Percentiles rank a stretch among this genome's conserved stretches.
phyloP scores from a whole-genome alignment of 1,140 invertebrate species.

The Teleopsis dalmanni region DNA sequence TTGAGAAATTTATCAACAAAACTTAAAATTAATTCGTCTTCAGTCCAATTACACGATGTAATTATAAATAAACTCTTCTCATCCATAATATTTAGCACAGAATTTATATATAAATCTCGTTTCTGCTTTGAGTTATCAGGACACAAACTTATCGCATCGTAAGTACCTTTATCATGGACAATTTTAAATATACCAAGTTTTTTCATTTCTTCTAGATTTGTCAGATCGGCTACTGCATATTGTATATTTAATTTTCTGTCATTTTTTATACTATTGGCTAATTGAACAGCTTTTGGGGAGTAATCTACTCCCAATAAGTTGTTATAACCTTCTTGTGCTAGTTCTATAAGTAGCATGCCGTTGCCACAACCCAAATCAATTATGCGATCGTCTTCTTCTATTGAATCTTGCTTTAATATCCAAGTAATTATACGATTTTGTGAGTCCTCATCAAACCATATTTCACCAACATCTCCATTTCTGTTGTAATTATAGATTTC shows the following conservation, averaged over 20 bases:
- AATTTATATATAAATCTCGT: conserved; percentile 60
- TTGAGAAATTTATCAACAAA: conserved; percentile 61
- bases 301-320: conserved; percentile 80
- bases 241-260: conserved; percentile 50
- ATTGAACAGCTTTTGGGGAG: conserved; percentile 64
- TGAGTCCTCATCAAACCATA: conserved; percentile 87
- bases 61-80: conserved; percentile 64
- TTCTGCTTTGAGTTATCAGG: conserved; percentile 58
- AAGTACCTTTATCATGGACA: conserved; percentile 86
- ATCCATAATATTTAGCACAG: conserved; percentile 54
- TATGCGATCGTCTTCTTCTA: conserved; percentile 48
- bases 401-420: conserved; percentile 46
- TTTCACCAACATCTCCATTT: conserved; percentile 81
- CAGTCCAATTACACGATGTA: conserved; percentile 93
- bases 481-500: conserved; percentile 78
- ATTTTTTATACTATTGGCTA: conserved; percentile 60
- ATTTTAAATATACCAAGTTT: conserved; percentile 52
- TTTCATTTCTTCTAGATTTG: conserved; percentile 13
- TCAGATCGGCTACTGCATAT: conserved; percentile 47
- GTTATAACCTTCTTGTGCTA: conserved; percentile 65
- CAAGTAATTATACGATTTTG: conserved; percentile 66
- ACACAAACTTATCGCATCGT: conserved; percentile 81
- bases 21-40: conserved; percentile 66
- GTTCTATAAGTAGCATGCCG: conserved; percentile 71
- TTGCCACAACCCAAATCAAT: conserved; percentile 83